Base-by-base conservation (phyloP, 2,797 vertebrate genomes). In the Schizopygopsis malacanthus region DNA sequence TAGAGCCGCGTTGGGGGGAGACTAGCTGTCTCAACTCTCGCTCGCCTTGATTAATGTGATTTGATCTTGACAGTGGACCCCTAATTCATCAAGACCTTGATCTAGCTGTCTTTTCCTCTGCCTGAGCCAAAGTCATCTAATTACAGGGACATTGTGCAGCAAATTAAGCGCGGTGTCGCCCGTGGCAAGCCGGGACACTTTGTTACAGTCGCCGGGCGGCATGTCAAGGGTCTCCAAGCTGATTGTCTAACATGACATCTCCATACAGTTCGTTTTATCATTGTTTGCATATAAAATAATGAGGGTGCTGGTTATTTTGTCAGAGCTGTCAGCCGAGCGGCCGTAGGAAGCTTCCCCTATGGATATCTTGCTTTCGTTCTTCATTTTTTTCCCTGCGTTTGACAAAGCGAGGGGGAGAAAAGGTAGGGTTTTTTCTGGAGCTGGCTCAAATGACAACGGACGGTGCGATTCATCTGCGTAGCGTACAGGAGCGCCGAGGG, bases 1-100 rank as follows among this genome's bases (percentile, higher is more conserved):
- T 91, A 81, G 84, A 79, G 76, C 39, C 18, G 76, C 41, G 78
- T 83, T 16, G 72, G 82, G 79, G 78, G 87, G 69, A 92, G 93
- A 93, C 93, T 92, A 73, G 73, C 92, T 90, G 92, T 96, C 94
- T 69, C 71, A 87, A 91, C 91, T 89, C 94, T 95, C 93, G 92
- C 93, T 94, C 92, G 95, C 93, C 87, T 91, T 97, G 96, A 97
- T 97, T 96, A 96, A 96, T 97, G 95, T 96, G 95, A 96, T 95
- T 82, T 10, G 95, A 96, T 95, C 94, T 94, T 95, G 95, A 95
- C 92, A 95, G 94, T 95, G 94, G 91, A 93, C 92, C 95, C 95
- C 95, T 93, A 94, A 95, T 97, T 96, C 95, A 97, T 98, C 97
- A 97, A 92, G 94, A 92, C 95, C 92, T 73, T 94, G 94, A 95